These are phyloP conservation scores for Ctenoplectra terminalis DNA, from an alignment of 1,140 invertebrate genomes.

Conservation along the genomic window DNA sequence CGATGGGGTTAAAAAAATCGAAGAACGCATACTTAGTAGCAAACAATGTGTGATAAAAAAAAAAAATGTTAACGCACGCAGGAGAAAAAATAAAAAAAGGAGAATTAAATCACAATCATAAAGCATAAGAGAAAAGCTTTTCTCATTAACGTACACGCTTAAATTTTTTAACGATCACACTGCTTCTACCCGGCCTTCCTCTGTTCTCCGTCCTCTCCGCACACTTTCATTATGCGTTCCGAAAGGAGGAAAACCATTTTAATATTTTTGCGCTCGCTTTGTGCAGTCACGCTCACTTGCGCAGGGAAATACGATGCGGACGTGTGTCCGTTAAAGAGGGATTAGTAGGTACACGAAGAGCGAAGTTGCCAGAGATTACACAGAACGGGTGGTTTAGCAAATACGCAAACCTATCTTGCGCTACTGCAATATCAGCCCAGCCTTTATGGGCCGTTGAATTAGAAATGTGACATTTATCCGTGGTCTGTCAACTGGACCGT, in stretches of 20 bases:
- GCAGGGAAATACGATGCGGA: neutral
- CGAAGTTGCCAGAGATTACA: constrained; percentile 29
- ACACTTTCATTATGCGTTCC: neutral
- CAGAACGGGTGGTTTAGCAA: constrained; percentile 25
- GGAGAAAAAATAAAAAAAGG: neutral
- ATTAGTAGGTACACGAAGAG: constrained; percentile 29
- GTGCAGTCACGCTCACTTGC: neutral
- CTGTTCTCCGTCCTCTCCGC: no score
- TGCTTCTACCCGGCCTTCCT: no score
- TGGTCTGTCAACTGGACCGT: neutral
- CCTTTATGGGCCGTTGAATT: constrained; percentile 51
- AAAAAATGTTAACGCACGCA: no score
- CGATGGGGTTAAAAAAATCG: no score
- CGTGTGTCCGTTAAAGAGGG: constrained; percentile 22
- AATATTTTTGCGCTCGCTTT: neutral
- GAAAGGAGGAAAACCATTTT: neutral
- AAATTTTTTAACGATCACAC: neutral
- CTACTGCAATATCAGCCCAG: constrained; percentile 21
- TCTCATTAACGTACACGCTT: neutral
- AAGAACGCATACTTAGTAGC: no score
- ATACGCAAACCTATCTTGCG: constrained; percentile 27
- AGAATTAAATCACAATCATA: neutral
- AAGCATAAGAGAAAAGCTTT: neutral
- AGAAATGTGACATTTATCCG: constrained; percentile 46
- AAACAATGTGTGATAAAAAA: no score